phyloP scores from a whole-genome alignment of 2,113 vertebrate genomes.

The Nannobrachium achirus region DNA sequence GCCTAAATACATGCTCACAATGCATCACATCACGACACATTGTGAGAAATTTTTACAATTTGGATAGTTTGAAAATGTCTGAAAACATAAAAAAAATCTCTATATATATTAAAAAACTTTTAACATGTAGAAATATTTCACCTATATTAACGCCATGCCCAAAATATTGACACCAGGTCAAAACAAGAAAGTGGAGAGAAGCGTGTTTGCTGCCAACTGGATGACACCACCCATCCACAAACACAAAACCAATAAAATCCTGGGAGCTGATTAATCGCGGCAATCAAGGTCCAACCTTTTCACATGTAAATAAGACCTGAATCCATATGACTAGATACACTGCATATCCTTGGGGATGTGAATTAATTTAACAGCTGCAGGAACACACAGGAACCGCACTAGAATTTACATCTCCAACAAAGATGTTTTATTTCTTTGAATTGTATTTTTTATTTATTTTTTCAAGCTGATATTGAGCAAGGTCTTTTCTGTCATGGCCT shows the following conservation, averaged over 20 bases:
- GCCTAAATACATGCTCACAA: no score
- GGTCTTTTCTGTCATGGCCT: conserved; percentile 41
- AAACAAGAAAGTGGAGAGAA: no score
- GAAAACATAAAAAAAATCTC: no score
- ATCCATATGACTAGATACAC: conserved; percentile 13
- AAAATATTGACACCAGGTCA: no score
- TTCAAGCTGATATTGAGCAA: conserved; percentile 34
- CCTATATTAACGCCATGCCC: no score
- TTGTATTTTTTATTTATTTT: conserved; percentile 24
- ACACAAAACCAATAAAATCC: not conserved
- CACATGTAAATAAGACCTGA: conserved; percentile 25
- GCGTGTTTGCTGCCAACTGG: no score
- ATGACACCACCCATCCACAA: no score
- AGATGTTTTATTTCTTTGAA: conserved; percentile 36
- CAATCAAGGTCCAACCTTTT: conserved; percentile 20
- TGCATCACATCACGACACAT: no score
- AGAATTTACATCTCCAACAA: conserved; percentile 37
- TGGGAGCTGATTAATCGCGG: not conserved
- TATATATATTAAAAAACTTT: no score
- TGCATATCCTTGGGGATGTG: not conserved
- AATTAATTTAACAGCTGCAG: conserved; percentile 1
- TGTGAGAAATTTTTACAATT: no score
- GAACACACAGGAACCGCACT: conserved; percentile 12
- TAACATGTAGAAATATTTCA: no score
- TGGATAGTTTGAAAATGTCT: no score